These are phyloP conservation scores for Chionoecetes opilio DNA, from an alignment of 1,140 invertebrate species.

Conservation along the genomic window DNA sequence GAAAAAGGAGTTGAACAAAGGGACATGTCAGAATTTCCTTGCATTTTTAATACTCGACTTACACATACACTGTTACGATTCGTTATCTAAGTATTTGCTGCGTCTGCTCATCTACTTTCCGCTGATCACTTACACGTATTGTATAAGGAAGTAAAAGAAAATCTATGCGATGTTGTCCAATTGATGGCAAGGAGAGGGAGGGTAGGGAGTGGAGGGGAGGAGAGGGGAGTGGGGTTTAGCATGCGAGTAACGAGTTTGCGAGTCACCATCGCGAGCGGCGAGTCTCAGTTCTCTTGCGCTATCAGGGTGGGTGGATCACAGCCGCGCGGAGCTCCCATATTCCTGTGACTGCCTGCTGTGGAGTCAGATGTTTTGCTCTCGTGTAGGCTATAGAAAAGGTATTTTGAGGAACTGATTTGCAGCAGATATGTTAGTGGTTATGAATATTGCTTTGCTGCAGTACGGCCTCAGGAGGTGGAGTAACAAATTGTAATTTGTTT, in stretches of 20 bases:
- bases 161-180: not conserved
- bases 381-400: not conserved
- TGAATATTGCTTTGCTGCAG: not conserved
- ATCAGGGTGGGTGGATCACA: not conserved
- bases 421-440: not conserved
- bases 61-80: too few relatives aligned
- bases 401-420: not conserved
- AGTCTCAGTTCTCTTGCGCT: conserved; percentile 23
- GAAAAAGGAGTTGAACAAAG: too few relatives aligned
- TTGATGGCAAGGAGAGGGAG: not conserved
- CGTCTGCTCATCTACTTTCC: not conserved
- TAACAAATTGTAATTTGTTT: too few relatives aligned
- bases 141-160: not conserved
- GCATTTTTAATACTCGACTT: too few relatives aligned
- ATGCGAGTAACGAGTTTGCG: too few relatives aligned
- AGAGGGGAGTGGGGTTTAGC: not conserved
- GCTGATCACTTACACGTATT: not conserved
- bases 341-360: not conserved
- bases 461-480: too few relatives aligned
- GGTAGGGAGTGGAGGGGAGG: too few relatives aligned
- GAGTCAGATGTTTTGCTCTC: not conserved
- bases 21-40: too few relatives aligned
- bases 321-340: not conserved
- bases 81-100: not conserved
- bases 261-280: conserved; percentile 9